A percentile compares a stretch with the other conserved stretches of the same genome.
phyloP scores from a whole-genome alignment of 2,797 vertebrate genomes.

The Pteronotus mesoamericanus region DNA sequence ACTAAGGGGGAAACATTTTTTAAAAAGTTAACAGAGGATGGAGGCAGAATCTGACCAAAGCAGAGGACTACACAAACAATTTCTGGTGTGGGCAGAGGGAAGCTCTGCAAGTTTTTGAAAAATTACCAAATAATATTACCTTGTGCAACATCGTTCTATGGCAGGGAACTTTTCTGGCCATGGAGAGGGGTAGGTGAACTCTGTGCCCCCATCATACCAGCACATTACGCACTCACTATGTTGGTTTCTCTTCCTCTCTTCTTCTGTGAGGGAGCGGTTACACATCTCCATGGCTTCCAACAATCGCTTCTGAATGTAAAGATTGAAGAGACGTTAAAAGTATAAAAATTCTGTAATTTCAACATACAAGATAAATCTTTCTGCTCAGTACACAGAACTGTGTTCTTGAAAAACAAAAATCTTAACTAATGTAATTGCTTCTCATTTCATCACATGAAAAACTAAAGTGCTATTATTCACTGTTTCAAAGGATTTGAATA shows the following conservation, averaged over 20 bases:
- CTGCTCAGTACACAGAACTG: background rate
- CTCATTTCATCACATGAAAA: constrained; percentile 17
- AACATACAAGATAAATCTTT: constrained; percentile 26
- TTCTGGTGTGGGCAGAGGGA: too few species aligned
- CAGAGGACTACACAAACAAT: background rate
- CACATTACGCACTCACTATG: constrained; percentile 93
- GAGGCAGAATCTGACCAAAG: background rate
- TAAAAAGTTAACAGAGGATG: background rate
- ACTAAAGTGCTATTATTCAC: background rate
- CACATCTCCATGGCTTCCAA: constrained; percentile 94
- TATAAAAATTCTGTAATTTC: background rate
- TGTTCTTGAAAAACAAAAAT: constrained; percentile 27
- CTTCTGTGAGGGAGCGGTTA: constrained; percentile 85
- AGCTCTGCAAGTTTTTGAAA: background rate
- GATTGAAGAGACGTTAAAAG: background rate
- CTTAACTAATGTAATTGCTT: background rate
- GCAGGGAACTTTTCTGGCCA: constrained; percentile 90
- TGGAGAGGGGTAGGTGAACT: constrained; percentile 85
- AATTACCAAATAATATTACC: constrained; percentile 79
- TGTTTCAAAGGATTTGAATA: background rate
- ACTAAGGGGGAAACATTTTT: background rate
- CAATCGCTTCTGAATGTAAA: constrained; percentile 86
- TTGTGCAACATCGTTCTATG: constrained; percentile 87
- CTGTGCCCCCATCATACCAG: constrained; percentile 83
- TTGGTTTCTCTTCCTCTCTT: constrained; percentile 90